Evolutionary conservation across 2,888 invertebrate species (phyloP).

Genomic region (Himalopsyche tibetana): DNA sequence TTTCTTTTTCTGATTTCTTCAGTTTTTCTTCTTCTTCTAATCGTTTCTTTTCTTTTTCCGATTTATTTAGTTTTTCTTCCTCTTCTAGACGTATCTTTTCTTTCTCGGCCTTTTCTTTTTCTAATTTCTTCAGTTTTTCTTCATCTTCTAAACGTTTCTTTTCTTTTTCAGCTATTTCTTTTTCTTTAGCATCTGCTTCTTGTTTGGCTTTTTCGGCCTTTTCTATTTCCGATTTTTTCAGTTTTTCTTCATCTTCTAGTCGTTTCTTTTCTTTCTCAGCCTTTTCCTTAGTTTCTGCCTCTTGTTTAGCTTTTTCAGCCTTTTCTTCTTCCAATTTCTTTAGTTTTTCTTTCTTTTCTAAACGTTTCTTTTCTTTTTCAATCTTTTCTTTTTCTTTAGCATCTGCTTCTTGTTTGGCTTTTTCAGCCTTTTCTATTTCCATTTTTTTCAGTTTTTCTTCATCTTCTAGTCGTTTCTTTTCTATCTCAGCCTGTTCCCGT

Average conservation of each 20-base stretch:
- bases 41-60: conserved; percentile 60
- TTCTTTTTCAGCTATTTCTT: conserved; percentile 53
- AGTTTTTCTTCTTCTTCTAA: conserved; percentile 60
- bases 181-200: conserved; percentile 58
- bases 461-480: conserved; percentile 53
- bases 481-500: conserved; percentile 52
- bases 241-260: conserved; percentile 26
- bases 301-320: neutral
- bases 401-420: conserved; percentile 48
- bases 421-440: conserved; percentile 59
- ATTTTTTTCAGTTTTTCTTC: conserved; percentile 54
- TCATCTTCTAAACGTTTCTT: conserved; percentile 56
- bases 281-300: conserved; percentile 39
- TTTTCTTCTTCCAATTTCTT: conserved; percentile 60
- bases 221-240: neutral
- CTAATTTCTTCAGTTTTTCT: conserved; percentile 59
- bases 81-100: neutral
- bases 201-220: conserved; percentile 46
- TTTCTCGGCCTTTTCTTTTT: conserved; percentile 1
- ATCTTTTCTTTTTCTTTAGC: conserved; percentile 1
- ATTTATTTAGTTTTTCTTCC: too few species aligned
- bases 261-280: neutral
- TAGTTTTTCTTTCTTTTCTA: conserved; percentile 45
- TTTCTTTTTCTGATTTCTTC: conserved; percentile 53
- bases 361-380: neutral